phyloP scores from a whole-genome alignment of 2,113 vertebrate species.

The Morphnarchus princeps region DNA sequence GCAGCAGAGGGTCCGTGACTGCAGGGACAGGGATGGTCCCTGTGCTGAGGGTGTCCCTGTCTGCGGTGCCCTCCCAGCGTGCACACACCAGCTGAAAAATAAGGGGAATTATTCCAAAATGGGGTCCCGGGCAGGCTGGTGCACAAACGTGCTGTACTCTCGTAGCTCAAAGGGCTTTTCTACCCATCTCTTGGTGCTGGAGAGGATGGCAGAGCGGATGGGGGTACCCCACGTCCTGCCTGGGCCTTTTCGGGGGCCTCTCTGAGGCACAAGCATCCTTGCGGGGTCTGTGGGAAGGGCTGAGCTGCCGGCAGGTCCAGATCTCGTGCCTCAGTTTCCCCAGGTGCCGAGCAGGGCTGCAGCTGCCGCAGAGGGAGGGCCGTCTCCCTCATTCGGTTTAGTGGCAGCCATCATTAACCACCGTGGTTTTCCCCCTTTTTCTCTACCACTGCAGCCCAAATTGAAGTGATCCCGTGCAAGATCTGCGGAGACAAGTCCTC shows the following conservation, averaged over 20 bases:
- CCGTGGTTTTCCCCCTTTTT: fast-evolving
- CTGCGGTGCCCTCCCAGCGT: fast-evolving
- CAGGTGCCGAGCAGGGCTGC: not conserved
- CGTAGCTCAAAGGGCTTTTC: not conserved
- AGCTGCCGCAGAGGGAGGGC: fast-evolving
- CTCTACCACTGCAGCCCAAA: constrained; percentile 77
- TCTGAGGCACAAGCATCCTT: not conserved
- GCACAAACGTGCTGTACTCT: fast-evolving
- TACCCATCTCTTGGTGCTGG: not conserved
- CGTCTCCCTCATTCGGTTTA: fast-evolving
- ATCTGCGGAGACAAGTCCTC: constrained; percentile 94
- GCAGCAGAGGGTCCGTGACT: not conserved
- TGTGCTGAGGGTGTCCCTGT: not conserved
- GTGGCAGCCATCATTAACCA: fast-evolving
- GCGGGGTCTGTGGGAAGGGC: not conserved
- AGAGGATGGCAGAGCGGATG: not conserved
- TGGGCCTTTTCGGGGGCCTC: not conserved
- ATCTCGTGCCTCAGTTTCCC: not conserved
- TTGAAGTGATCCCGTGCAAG: constrained; percentile 92
- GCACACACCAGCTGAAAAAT: not conserved
- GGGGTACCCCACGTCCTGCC: fast-evolving
- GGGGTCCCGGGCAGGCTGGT: fast-evolving
- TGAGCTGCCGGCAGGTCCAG: not conserved
- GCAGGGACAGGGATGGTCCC: not conserved
- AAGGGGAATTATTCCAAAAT: not conserved